Conservation (phyloP, 2,113 vertebrate genomes). For the Jacana jacana region DNA sequence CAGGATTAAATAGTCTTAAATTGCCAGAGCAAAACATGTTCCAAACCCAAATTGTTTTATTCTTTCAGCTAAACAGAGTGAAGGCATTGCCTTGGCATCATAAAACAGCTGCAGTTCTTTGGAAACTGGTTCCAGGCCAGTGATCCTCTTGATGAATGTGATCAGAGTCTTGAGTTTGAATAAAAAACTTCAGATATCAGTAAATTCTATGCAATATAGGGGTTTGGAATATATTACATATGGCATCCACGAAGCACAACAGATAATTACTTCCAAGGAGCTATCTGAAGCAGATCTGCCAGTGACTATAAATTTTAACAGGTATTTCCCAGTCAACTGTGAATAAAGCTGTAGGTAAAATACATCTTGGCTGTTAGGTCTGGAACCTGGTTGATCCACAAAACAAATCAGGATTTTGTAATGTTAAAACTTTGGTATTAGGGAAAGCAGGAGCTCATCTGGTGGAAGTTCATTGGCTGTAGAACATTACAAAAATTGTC, state of each 20-base stretch:
- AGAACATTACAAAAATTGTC: constrained; percentile 20
- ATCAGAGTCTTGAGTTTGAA: not conserved
- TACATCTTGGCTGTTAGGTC: constrained; percentile 15
- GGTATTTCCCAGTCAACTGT: not conserved
- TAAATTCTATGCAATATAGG: not conserved
- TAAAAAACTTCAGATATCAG: not conserved
- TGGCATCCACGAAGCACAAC: not conserved
- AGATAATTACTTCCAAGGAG: constrained; percentile 31
- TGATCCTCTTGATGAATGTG: not conserved
- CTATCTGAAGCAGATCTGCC: constrained; percentile 35
- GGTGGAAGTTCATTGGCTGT: constrained; percentile 39
- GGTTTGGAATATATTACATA: not conserved
- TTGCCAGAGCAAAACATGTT: not conserved
- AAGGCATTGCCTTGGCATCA: not conserved
- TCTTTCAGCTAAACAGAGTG: not conserved
- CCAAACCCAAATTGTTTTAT: not conserved
- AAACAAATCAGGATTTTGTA: constrained; percentile 62
- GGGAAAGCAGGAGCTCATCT: constrained; percentile 13
- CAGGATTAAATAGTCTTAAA: not conserved
- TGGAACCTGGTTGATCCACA: constrained; percentile 53
- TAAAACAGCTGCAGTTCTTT: not conserved
- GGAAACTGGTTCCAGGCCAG: not conserved
- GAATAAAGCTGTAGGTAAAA: constrained; percentile 50
- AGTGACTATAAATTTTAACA: constrained; percentile 3
- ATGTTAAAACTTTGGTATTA: constrained; percentile 35